These are phyloP conservation scores for Rhagium mordax DNA, from an alignment of 2,888 invertebrate genomes.

Conservation along the genomic window DNA sequence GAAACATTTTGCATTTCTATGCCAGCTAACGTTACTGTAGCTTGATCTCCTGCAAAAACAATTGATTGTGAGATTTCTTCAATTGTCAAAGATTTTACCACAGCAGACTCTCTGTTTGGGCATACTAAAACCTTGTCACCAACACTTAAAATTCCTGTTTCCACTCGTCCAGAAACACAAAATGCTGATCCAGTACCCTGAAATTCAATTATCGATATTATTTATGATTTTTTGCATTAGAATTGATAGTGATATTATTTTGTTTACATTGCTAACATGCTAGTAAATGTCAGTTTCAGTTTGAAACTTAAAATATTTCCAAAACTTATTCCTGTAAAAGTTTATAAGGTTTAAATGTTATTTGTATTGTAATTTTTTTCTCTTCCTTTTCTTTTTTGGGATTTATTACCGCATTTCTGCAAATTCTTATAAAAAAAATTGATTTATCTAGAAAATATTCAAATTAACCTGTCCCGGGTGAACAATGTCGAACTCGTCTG, in stretches of 20 bases:
- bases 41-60: slow-evolving; percentile 96
- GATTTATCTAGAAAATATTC: too few relatives aligned
- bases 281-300: too few relatives aligned
- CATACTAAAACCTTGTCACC: slow-evolving; percentile 92
- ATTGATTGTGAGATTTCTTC: slow-evolving; percentile 81
- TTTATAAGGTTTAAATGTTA: too few relatives aligned
- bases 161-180: slow-evolving; percentile 92
- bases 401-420: too few relatives aligned
- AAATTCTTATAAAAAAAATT: too few relatives aligned
- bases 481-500: too few relatives aligned
- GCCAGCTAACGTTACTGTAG: slow-evolving; percentile 85
- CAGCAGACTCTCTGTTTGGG: slow-evolving; percentile 88
- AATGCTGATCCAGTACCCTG: slow-evolving; percentile 89
- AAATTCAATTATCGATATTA: slow-evolving; percentile 31
- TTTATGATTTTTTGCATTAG: not conserved
- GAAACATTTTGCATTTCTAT: slow-evolving; percentile 89
- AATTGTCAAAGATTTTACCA: slow-evolving; percentile 82
- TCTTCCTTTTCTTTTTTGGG: too few relatives aligned
- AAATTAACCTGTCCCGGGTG: too few relatives aligned
- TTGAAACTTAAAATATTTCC: too few relatives aligned
- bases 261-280: not conserved
- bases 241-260: not conserved
- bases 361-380: too few relatives aligned
- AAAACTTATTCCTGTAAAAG: too few relatives aligned
- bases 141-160: slow-evolving; percentile 89